These are phyloP conservation scores for Hippopotamyrus pictus DNA, from an alignment of 2,797 vertebrate genomes.

Conservation along the genomic window DNA sequence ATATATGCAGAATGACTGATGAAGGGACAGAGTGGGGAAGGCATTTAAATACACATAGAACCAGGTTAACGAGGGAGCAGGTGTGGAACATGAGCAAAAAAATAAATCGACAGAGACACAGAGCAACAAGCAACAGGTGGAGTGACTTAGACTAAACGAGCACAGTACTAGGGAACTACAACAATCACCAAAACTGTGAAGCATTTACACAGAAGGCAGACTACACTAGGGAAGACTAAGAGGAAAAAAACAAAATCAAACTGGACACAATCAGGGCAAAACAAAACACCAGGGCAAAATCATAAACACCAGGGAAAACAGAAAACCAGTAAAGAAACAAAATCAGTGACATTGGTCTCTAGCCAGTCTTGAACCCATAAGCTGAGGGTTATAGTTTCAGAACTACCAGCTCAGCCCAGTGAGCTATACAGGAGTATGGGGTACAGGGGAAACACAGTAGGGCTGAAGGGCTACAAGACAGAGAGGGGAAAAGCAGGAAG, in stretches of 20 bases:
- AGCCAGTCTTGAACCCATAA: neutral
- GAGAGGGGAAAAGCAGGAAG: neutral
- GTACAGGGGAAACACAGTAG: neutral
- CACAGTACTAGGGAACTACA: neutral
- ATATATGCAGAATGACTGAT: neutral
- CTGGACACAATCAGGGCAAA: neutral
- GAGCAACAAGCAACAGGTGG: neutral
- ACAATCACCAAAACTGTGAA: neutral
- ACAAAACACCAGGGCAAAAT: no score
- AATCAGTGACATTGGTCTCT: neutral
- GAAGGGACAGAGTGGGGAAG: neutral
- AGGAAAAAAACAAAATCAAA: no score
- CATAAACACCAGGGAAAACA: neutral
- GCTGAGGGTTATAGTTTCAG: neutral
- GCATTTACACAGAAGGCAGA: neutral
- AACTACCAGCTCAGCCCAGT: neutral
- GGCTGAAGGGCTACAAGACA: neutral
- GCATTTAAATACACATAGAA: neutral
- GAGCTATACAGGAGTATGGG: neutral
- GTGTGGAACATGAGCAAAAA: neutral
- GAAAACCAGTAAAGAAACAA: neutral
- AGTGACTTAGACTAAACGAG: neutral
- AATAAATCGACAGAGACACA: neutral
- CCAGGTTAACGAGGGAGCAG: neutral
- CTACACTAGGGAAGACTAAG: neutral